Evolutionary conservation across 2,888 invertebrate genomes (phyloP).

Genomic region (Polydrusus tereticollis): DNA sequence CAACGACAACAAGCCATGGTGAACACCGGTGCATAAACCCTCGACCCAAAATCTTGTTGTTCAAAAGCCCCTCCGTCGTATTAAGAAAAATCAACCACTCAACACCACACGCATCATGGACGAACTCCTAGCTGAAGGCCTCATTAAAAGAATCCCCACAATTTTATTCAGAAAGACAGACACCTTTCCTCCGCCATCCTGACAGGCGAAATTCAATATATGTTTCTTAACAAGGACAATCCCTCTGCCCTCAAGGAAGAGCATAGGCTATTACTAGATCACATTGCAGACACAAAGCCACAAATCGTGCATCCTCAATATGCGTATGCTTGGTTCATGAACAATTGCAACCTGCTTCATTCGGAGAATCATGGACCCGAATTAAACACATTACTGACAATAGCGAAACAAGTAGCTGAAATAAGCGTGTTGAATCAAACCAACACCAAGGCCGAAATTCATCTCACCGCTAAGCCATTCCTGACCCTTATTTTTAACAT

Average conservation of each 20-base stretch:
- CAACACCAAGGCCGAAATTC: not conserved
- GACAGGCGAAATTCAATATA: not conserved
- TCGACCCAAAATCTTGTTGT: not conserved
- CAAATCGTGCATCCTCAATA: not conserved
- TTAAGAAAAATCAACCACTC: not conserved
- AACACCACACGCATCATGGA: too few relatives aligned
- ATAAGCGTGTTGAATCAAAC: constrained; percentile 1
- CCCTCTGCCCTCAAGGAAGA: not conserved
- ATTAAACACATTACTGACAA: not conserved
- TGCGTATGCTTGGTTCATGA: constrained; percentile 22
- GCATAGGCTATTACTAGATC: not conserved
- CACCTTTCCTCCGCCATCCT: not conserved
- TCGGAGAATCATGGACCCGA: not conserved
- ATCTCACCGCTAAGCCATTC: not conserved
- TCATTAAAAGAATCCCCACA: not conserved
- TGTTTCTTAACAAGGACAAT: not conserved
- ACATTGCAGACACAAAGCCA: not conserved
- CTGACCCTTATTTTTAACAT: not conserved
- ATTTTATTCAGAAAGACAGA: not conserved
- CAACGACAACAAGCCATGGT: too few relatives aligned
- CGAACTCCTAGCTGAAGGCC: not conserved
- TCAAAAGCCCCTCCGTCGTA: too few relatives aligned
- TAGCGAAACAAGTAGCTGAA: not conserved
- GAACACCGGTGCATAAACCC: too few relatives aligned
- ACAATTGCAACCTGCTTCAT: not conserved